Evolutionary conservation across 2,888 invertebrate genomes (phyloP).

Genomic region (Cataglyphis livida): DNA sequence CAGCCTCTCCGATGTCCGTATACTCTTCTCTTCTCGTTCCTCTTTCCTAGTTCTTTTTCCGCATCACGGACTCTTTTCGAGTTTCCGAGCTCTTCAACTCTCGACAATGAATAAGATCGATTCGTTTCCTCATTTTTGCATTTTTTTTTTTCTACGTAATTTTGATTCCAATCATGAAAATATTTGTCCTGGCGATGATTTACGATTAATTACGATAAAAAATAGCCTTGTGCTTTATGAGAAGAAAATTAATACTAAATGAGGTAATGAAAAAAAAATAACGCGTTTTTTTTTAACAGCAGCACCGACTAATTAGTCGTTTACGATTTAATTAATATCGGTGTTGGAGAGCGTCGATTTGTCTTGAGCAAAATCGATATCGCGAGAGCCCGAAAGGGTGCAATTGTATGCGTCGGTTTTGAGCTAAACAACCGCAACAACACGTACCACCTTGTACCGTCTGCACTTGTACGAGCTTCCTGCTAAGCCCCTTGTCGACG

Average conservation of each 20-base stretch:
- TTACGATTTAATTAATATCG: neutral
- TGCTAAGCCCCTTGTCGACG: slow-evolving; percentile 22
- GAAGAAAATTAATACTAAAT: neutral
- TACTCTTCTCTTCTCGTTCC: neutral
- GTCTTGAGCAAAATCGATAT: slow-evolving; percentile 10
- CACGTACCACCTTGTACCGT: slow-evolving; percentile 13
- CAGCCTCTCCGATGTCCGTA: slow-evolving; percentile 21
- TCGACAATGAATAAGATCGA: neutral
- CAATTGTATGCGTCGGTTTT: neutral
- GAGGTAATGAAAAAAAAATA: neutral
- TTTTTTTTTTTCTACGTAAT: neutral
- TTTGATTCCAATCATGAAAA: neutral
- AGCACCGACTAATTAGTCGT: neutral
- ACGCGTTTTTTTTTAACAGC: neutral
- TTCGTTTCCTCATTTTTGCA: neutral
- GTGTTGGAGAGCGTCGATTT: neutral
- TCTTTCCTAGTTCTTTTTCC: slow-evolving; percentile 14
- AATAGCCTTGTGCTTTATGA: neutral
- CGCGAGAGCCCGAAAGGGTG: neutral
- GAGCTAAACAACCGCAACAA: slow-evolving; percentile 20
- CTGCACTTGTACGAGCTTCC: slow-evolving; percentile 32
- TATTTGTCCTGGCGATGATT: neutral
- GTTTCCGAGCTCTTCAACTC: neutral
- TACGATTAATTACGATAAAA: neutral
- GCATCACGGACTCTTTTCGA: neutral